phyloP scores from a whole-genome alignment of 1,140 invertebrate genomes.

The Phenacoccus solenopsis region DNA sequence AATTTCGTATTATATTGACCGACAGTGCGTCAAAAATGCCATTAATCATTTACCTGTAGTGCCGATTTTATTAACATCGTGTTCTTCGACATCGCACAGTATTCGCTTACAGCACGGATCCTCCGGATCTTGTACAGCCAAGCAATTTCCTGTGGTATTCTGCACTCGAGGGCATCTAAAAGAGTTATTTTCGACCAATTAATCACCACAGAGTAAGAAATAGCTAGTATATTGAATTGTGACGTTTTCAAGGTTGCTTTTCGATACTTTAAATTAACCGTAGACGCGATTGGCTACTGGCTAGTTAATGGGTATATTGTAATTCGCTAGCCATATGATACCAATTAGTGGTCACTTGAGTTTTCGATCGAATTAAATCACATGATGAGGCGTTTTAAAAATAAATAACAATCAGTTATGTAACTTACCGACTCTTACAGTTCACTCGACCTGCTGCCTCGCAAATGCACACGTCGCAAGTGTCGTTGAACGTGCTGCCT shows the following conservation, averaged over 20 bases:
- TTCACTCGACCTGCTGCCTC: constrained; percentile 52
- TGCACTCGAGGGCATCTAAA: constrained; percentile 41
- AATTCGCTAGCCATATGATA: no score
- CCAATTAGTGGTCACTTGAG: no score
- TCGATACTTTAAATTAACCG: no score
- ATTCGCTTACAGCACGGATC: constrained; percentile 73
- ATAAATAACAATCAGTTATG: neutral
- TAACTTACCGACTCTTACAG: constrained; percentile 50
- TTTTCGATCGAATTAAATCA: no score
- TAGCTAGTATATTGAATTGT: no score
- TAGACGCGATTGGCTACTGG: no score
- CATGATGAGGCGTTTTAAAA: neutral
- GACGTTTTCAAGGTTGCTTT: no score
- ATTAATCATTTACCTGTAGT: constrained; percentile 30
- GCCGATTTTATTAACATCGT: constrained; percentile 42
- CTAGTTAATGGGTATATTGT: no score
- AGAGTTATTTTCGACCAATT: no score
- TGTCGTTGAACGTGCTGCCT: constrained; percentile 60
- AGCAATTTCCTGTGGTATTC: constrained; percentile 49
- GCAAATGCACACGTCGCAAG: constrained; percentile 65
- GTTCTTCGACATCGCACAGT: constrained; percentile 64
- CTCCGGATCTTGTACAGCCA: constrained; percentile 55
- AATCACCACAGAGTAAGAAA: no score
- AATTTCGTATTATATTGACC: constrained; percentile 27
- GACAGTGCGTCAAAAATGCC: no score